Percentiles rank a stretch among this genome's conserved stretches.
Evolutionary conservation across 2,113 vertebrate genomes (phyloP).

Genomic region (Brevimyrus niger): DNA sequence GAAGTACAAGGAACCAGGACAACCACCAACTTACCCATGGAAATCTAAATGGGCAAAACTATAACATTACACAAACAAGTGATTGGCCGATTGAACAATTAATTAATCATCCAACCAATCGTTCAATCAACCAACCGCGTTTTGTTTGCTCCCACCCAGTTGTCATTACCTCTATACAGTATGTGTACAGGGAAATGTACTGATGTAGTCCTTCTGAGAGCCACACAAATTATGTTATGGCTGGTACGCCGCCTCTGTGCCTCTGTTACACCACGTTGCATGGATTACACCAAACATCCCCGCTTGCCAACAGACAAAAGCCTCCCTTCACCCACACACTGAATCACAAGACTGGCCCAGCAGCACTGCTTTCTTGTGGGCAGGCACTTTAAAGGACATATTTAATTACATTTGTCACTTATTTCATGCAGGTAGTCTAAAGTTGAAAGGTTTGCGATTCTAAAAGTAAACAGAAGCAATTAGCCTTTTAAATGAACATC

Average conservation of each 20-base stretch:
- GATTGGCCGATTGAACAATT: not conserved
- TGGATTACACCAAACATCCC: not conserved
- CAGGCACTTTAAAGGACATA: not conserved
- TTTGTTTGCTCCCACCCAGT: not conserved
- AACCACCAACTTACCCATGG: not conserved
- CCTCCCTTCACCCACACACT: not conserved
- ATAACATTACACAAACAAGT: not conserved
- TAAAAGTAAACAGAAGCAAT: not conserved
- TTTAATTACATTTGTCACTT: not conserved
- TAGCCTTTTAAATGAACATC: not conserved
- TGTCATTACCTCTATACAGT: not conserved
- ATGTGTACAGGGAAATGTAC: not conserved
- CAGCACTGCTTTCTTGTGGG: not conserved
- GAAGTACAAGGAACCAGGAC: not conserved
- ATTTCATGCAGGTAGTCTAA: not conserved
- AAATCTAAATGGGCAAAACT: not conserved
- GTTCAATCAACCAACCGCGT: not conserved
- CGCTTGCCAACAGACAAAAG: not conserved
- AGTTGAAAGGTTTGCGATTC: not conserved
- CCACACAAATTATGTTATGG: not conserved
- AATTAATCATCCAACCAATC: not conserved
- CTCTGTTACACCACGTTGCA: not conserved
- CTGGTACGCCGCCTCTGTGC: not conserved
- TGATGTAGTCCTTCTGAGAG: not conserved
- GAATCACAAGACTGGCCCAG: not conserved